These are phyloP conservation scores for Lasioglossum vierecki DNA, from an alignment of 2,888 invertebrate genomes.

Conservation along the genomic window DNA sequence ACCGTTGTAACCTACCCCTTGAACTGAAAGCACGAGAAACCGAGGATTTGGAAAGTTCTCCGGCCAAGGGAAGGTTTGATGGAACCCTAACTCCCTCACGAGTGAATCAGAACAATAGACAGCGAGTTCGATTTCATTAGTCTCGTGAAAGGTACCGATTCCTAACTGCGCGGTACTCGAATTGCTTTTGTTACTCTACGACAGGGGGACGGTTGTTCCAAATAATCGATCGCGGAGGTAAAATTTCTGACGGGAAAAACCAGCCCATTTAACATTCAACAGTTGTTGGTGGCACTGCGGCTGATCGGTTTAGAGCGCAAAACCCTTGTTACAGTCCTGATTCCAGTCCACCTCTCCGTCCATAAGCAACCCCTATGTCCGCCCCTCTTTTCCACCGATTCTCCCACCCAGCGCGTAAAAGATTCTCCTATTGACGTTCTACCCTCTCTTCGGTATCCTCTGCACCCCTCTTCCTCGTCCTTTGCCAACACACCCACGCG, in stretches of 20 bases:
- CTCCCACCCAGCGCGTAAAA: conserved; percentile 50
- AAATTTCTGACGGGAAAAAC: background rate
- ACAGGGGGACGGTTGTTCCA: background rate
- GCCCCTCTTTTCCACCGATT: conserved; percentile 35
- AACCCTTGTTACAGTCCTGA: conserved; percentile 25
- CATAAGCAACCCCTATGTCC: conserved; percentile 8
- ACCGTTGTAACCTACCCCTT: background rate
- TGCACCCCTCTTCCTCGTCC: conserved; percentile 39
- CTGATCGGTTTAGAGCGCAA: background rate
- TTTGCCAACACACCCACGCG: conserved; percentile 57
- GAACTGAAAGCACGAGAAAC: background rate
- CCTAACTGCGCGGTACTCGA: background rate
- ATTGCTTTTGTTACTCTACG: background rate
- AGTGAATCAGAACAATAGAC: background rate
- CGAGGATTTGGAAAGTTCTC: conserved; percentile 1
- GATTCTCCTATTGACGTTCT: conserved; percentile 76
- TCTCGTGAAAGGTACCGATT: background rate
- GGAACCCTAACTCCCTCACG: background rate
- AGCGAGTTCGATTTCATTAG: background rate
- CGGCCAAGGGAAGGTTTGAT: background rate
- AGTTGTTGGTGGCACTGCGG: background rate
- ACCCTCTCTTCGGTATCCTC: conserved; percentile 45
- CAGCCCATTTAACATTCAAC: conserved; percentile 1
- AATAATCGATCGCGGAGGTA: background rate
- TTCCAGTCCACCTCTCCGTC: conserved; percentile 31